phyloP scores from a whole-genome alignment of 2,888 invertebrate genomes.

The Leucophora obtusa region DNA sequence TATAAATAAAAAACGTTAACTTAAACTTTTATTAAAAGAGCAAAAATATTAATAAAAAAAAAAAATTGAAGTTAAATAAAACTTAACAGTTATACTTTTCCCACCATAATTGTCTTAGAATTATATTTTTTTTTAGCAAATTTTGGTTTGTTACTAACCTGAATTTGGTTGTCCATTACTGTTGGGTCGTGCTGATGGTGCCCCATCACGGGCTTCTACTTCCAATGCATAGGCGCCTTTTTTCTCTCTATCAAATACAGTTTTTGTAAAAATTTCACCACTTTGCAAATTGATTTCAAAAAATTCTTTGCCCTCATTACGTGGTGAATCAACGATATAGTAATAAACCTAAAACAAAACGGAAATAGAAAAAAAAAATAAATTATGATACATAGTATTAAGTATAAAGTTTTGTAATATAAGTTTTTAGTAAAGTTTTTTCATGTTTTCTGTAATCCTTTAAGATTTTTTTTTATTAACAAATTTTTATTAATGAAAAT shows the following conservation, averaged over 20 bases:
- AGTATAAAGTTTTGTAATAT: too few species aligned
- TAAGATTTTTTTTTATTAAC: neutral
- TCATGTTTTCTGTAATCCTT: neutral
- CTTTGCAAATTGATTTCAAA: constrained; percentile 98
- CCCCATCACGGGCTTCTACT: constrained; percentile 97
- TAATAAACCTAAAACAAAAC: constrained; percentile 89
- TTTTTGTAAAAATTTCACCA: constrained; percentile 96
- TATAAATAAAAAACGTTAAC: constrained; percentile 3
- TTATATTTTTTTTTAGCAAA: too few species aligned
- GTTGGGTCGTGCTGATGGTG: constrained; percentile 96
- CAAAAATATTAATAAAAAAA: neutral
- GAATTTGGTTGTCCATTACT: constrained; percentile 96
- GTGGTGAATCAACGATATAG: constrained; percentile 93
- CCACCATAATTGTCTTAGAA: neutral
- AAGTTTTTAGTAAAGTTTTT: too few species aligned
- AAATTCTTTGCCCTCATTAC: constrained; percentile 95
- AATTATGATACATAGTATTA: too few species aligned
- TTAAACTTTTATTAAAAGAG: neutral
- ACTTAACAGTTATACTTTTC: neutral
- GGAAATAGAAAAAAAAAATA: neutral
- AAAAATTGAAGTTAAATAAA: neutral
- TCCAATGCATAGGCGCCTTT: constrained; percentile 98
- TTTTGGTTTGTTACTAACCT: constrained; percentile 83
- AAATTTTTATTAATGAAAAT: neutral
- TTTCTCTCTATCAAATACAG: constrained; percentile 98